Evolutionary conservation across 2,888 invertebrate species (phyloP).

Genomic region (Allophyes oxyacanthae): DNA sequence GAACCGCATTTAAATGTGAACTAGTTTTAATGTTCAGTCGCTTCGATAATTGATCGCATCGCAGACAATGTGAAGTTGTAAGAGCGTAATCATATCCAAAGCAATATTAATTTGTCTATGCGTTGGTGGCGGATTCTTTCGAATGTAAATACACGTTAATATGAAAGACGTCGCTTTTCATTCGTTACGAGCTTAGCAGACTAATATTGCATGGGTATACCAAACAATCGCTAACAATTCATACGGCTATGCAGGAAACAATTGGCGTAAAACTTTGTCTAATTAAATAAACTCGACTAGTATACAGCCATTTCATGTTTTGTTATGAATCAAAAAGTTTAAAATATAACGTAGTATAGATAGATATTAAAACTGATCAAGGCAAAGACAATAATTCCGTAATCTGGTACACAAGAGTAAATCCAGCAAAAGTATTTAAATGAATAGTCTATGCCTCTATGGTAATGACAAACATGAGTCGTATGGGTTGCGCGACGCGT

Average conservation of each 20-base stretch:
- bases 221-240: slow-evolving; percentile 64
- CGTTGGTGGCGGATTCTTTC: slow-evolving; percentile 79
- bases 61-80: slow-evolving; percentile 77
- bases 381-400: no score
- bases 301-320: no score
- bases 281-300: no score
- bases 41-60: slow-evolving; percentile 77
- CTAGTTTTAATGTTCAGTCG: slow-evolving; percentile 71
- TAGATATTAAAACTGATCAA: background rate
- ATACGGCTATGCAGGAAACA: slow-evolving; percentile 47
- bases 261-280: background rate
- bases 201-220: slow-evolving; percentile 88
- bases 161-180: slow-evolving; percentile 64
- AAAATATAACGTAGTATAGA: background rate
- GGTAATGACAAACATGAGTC: slow-evolving; percentile 29
- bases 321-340: no score
- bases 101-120: slow-evolving; percentile 83
- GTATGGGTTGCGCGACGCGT: slow-evolving; percentile 56
- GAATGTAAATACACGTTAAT: slow-evolving; percentile 62
- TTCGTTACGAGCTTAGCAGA: slow-evolving; percentile 71
- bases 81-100: slow-evolving; percentile 76
- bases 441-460: background rate
- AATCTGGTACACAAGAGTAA: no score
- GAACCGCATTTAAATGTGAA: slow-evolving; percentile 70
- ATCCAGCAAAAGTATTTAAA: background rate